These are phyloP conservation scores for Drosophila arizonae DNA, from an alignment of 1,140 invertebrate genomes.

Conservation along the genomic window DNA sequence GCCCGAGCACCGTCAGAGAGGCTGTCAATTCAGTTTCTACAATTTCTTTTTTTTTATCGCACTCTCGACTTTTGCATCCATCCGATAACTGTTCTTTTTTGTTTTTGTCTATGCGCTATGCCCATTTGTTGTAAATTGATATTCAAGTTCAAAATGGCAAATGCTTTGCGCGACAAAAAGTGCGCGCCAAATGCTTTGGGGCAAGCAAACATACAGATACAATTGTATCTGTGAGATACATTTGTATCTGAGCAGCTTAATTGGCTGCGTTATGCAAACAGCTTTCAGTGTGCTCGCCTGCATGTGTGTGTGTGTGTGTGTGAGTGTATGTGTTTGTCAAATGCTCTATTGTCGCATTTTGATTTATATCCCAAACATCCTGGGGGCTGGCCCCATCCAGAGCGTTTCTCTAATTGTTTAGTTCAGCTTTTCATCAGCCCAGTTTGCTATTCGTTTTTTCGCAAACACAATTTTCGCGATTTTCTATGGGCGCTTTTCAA, in stretches of 20 bases:
- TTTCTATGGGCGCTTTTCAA: conserved; percentile 42
- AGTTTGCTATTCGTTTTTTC: conserved; percentile 48
- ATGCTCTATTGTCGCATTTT: conserved; percentile 65
- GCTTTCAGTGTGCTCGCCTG: conserved; percentile 20
- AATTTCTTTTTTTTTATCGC: conserved; percentile 28
- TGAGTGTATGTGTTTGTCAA: conserved; percentile 23
- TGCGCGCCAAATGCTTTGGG: conserved; percentile 64
- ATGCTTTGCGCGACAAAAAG: conserved; percentile 73
- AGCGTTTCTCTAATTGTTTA: conserved; percentile 38
- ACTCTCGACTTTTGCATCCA: conserved; percentile 20
- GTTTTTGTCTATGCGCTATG: background rate
- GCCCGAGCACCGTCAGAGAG: background rate
- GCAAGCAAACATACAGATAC: conserved; percentile 27
- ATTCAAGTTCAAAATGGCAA: conserved; percentile 81
- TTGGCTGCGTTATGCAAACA: conserved; percentile 71
- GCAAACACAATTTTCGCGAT: conserved; percentile 43
- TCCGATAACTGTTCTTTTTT: conserved; percentile 37
- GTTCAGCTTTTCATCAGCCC: conserved; percentile 17
- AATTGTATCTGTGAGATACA: conserved; percentile 48
- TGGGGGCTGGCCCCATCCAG: conserved; percentile 28
- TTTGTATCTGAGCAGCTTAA: conserved; percentile 68
- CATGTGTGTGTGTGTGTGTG: background rate
- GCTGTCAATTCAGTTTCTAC: conserved; percentile 47
- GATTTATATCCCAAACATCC: conserved; percentile 77
- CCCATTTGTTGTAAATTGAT: conserved; percentile 74